Evolutionary conservation across 1,140 invertebrate genomes (phyloP), one percentile per base, ranked within the genome.

Genomic region (Trichonephila clavipes): DNA sequence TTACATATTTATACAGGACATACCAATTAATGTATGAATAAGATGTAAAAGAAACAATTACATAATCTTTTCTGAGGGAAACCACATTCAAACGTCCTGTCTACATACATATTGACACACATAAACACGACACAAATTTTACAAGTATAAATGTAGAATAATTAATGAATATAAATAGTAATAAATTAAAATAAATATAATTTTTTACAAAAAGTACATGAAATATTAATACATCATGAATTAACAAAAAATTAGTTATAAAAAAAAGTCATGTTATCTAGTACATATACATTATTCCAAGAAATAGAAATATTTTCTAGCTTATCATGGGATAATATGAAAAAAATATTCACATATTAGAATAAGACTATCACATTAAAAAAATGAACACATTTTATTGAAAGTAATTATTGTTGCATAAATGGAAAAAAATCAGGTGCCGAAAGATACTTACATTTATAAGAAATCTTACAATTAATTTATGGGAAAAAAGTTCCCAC

Each of bases 141-240:
- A 77, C 24, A 40, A 18, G n/a, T n/a, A 77, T 0, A 77, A 34
- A 34, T 77, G 72, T 77, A 77, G 40, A 77, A 77, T 77, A 77
- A 40, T 77, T 77, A 34, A 77, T 77, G 28, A 77, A 40, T 34
- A 69, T 69, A 77, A 77, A 77, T 77, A 77, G 14, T 34, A 77
- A 77, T 77, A 77, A 77, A 28, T 77, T 77, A 77, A 77, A 77
- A 77, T 77, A 77, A 77, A 77, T 77, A 77, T 28, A 77, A 10
- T 77, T 77, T 77, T 77, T 77, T 77, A 77, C 72, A 77, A 77
- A 77, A 77, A 77, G 51, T 77, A 18, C 7, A 77, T 40, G 72
- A 77, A 77, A 77, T 77, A 72, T 72, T 34, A 77, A 77, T 77
- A 77, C 72, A 77, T 40, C 72, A 64, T 64, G 62, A 34, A 77